Evolutionary conservation across 2,797 vertebrate genomes (phyloP), one percentile per base, ranked within the genome.

Genomic region (Philypnodon macrostomus): DNA sequence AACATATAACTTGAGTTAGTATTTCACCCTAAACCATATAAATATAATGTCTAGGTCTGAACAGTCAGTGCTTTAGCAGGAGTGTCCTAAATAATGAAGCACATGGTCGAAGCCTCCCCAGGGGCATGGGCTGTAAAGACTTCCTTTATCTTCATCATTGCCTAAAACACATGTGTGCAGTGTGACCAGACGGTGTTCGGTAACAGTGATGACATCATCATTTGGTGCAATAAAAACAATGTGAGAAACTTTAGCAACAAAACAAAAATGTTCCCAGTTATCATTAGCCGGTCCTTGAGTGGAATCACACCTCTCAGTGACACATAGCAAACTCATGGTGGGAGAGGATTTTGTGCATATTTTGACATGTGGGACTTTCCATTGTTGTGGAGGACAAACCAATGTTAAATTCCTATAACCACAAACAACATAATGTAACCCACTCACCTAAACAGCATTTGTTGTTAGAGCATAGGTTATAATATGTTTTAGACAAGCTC

Each of bases 341-440:
- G 67, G 77, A 58, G 62, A 23, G 49, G 9, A 51, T n/a, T n/a
- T n/a, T n/a, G 27, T 21, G 52, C 55, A 4, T 45, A 11, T 45
- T 45, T 26, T 13, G 50, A 21, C n/a, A 49, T 39, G 7, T 63
- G 77, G 80, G 79, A 77, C 72, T 85, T 87, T 82, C 79, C 81
- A 67, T 3, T 36, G 23, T 7, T 45, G 37, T 27, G 2, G 18
- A 45, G n/a, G n/a, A n/a, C n/a, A n/a, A n/a, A n/a, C n/a, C n/a
- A 35, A 2, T 10, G 37, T 38, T 26, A 5, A 34, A 64, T 65
- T 56, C 61, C 40, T 37, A 70, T 44, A 57, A 56, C 5, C 24
- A 37, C 40, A 54, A 23, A 39, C 23, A 1, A 13, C 9, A 8
- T 7, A 6, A 24, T 26, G 14, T 26, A n/a, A 13, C 38, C 12